phyloP scores from a whole-genome alignment of 1,140 invertebrate species.

The Drosophila seguyi region DNA sequence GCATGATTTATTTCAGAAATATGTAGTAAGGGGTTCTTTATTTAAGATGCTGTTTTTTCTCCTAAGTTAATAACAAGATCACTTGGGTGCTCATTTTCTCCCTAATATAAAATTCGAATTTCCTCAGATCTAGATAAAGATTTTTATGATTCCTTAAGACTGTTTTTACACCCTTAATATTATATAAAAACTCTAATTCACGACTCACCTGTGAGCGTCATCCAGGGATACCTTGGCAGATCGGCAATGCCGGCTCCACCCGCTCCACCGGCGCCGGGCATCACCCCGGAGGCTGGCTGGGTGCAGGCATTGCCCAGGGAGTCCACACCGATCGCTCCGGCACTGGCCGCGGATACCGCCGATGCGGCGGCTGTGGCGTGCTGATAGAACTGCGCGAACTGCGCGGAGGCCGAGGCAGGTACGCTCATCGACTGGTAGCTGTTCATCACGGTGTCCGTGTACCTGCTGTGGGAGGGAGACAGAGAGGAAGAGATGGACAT shows the following conservation, averaged over 20 bases:
- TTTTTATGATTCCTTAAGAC: not conserved
- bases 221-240: slow-evolving; percentile 97
- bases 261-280: slow-evolving; percentile 86
- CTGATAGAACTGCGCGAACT: slow-evolving; percentile 94
- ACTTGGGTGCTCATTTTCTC: too few species aligned
- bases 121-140: not conserved
- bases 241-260: slow-evolving; percentile 90
- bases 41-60: not conserved
- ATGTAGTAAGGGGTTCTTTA: not conserved
- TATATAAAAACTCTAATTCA: not conserved
- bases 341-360: slow-evolving; percentile 86
- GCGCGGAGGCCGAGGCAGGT: slow-evolving; percentile 81
- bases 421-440: slow-evolving; percentile 85
- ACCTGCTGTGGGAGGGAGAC: slow-evolving; percentile 60
- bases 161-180: not conserved
- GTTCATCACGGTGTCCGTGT: slow-evolving; percentile 85
- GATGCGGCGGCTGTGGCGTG: slow-evolving; percentile 89
- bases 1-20: slow-evolving; percentile 3
- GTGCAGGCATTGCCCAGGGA: slow-evolving; percentile 85
- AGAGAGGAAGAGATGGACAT: slow-evolving; percentile 5
- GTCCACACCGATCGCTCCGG: slow-evolving; percentile 86
- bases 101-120: not conserved
- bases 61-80: not conserved
- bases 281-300: slow-evolving; percentile 87
- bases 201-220: slow-evolving; percentile 95